Evolutionary conservation across 1,140 invertebrate species (phyloP).

Genomic region (Trichonephila clavipes): DNA sequence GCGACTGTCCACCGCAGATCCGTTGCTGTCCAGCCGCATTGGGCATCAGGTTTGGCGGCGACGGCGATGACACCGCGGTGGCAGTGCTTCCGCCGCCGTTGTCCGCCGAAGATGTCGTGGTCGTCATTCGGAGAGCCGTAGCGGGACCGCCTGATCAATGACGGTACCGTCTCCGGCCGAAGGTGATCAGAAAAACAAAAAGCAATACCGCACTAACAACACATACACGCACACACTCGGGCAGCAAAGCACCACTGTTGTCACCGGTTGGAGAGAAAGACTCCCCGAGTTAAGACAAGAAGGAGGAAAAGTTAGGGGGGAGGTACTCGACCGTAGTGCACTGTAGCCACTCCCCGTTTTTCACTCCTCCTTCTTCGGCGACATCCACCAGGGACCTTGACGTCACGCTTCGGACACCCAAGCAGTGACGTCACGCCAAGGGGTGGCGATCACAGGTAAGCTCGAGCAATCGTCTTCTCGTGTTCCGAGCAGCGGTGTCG

Average conservation of each 20-base stretch:
- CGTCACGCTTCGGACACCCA: constrained; percentile 64
- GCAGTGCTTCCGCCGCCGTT: constrained; percentile 28
- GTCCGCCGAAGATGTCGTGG: constrained; percentile 59
- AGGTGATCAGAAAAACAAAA: neutral
- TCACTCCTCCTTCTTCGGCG: constrained; percentile 68
- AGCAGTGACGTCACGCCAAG: constrained; percentile 65
- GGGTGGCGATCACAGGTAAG: constrained; percentile 69
- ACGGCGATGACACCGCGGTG: constrained; percentile 34
- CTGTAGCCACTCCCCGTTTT: constrained; percentile 56
- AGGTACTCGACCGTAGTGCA: constrained; percentile 41
- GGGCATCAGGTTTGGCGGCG: constrained; percentile 54
- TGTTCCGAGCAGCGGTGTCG: constrained; percentile 10
- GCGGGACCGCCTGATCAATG: neutral
- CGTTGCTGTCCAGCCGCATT: constrained; percentile 43
- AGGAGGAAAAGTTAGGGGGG: constrained; percentile 58
- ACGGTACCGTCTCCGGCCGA: neutral
- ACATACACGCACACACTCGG: neutral
- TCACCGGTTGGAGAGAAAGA: constrained; percentile 36
- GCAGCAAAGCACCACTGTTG: neutral
- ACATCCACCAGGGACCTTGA: constrained; percentile 68
- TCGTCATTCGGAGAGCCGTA: constrained; percentile 53
- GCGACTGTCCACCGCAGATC: constrained; percentile 6
- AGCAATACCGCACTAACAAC: neutral
- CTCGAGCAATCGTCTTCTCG: constrained; percentile 35
- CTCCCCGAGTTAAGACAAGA: constrained; percentile 51